Conservation (phyloP, 2,888 invertebrate species). For the Ophion ventricosus region DNA sequence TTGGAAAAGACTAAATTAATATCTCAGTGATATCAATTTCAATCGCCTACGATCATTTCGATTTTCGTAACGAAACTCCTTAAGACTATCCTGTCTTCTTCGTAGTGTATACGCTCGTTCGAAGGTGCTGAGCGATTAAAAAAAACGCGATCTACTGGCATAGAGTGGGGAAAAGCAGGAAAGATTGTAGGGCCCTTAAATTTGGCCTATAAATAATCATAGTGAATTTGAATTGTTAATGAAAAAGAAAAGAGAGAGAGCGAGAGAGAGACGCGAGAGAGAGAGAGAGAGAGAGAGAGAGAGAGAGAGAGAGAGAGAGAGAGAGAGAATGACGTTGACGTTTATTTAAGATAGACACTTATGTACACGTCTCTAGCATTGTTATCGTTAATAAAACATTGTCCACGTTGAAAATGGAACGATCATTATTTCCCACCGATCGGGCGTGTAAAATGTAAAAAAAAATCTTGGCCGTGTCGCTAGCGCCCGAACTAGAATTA, state of each 20-base stretch:
- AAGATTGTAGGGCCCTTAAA: not conserved
- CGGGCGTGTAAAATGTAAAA: not conserved
- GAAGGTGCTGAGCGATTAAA: not conserved
- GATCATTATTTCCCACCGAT: not conserved
- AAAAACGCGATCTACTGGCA: not conserved
- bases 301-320: not conserved
- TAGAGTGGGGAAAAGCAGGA: no score
- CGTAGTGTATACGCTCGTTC: not conserved
- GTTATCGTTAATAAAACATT: slow-evolving; percentile 60
- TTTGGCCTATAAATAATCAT: not conserved
- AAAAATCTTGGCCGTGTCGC: no score
- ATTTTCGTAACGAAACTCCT: no score
- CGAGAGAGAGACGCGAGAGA: no score
- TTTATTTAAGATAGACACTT: slow-evolving; percentile 34
- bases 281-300: no score
- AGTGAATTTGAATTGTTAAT: slow-evolving; percentile 1
- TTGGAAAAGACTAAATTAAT: no score
- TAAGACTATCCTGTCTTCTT: slow-evolving; percentile 14
- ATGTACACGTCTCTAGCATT: slow-evolving; percentile 41
- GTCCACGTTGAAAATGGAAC: slow-evolving; percentile 33
- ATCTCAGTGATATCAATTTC: no score
- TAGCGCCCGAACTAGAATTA: no score
- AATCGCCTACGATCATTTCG: no score
- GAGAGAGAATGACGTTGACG: not conserved
- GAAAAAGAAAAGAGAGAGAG: not conserved